These are phyloP conservation scores for Drosophila arawakana DNA, from an alignment of 1,140 invertebrate genomes.

Conservation along the genomic window DNA sequence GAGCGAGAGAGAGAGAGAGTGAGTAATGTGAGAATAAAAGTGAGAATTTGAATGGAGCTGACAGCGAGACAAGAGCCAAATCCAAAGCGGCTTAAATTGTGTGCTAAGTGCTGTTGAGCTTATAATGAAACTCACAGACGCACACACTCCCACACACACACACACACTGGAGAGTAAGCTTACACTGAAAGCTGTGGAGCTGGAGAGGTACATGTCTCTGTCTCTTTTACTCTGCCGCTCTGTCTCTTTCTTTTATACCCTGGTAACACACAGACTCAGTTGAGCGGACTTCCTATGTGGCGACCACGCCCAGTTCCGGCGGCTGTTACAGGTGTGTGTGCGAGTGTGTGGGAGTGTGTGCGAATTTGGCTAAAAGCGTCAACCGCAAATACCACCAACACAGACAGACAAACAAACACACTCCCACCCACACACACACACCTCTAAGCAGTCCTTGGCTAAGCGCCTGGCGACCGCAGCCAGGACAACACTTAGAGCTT, in stretches of 20 bases:
- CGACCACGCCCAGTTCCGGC: conserved; percentile 69
- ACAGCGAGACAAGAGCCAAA: conserved; percentile 45
- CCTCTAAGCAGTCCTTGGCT: conserved; percentile 26
- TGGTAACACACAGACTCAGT: conserved; percentile 34
- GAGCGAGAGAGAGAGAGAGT: background rate
- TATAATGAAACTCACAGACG: conserved; percentile 63
- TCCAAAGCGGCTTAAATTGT: conserved; percentile 77
- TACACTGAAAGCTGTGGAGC: conserved; percentile 13
- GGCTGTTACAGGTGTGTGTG: conserved; percentile 1
- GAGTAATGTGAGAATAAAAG: background rate
- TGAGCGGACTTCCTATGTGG: conserved; percentile 55
- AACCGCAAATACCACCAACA: conserved; percentile 67
- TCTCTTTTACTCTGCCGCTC: background rate
- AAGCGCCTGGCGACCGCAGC: conserved; percentile 46
- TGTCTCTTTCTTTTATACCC: background rate
- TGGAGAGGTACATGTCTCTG: background rate
- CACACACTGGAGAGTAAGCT: conserved; percentile 14
- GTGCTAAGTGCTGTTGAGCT: conserved; percentile 78
- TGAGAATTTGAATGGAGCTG: conserved; percentile 17
- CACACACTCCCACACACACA: conserved; percentile 10
- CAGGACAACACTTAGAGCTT: conserved; percentile 41
- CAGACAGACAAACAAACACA: conserved; percentile 56
- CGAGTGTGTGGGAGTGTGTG: background rate
- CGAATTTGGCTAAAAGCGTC: conserved; percentile 54
- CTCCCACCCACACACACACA: conserved; percentile 23